Base-by-base conservation (phyloP, 2,113 vertebrate species). In the Dasyornis broadbenti region DNA sequence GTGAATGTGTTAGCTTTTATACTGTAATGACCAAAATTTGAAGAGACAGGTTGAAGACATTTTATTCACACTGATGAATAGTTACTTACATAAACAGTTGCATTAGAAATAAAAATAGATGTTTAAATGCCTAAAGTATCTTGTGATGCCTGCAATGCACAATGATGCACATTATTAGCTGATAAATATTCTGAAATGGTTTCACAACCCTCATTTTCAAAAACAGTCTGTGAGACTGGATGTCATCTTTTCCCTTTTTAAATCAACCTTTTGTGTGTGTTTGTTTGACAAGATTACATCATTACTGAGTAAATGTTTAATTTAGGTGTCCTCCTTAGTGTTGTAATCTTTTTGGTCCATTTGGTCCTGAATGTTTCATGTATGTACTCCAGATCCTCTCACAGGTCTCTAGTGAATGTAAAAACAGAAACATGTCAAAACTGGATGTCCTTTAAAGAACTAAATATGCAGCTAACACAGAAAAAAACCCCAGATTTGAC, bases 251-350 rank as follows among this genome's bases (percentile, higher is more conserved):
- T 89, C 80, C 35, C 63, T 92, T 95, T 97, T 95, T 49, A 75
- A 87, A 78, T 72, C 54, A 96, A 85, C 47, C 63, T 53, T 70
- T 71, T 85, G 6, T 84, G 26, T 92, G 47, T 80, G 40, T 82
- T 60, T 82, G 10, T 89, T 91, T 95, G 88, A 78, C 44, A 85
- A 90, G 84, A 96, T 97, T 97, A 95, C 95, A 92, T 97, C 94
- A 86, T 83, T 77, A n/a, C 20, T 84, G n/a, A 40, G 88, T 97
- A 95, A 97, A 95, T 97, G 93, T 96, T 97, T 98, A 96, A 97
- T 96, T 90, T 85, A 95, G 85, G 57, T 93, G 70, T 97, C 95
- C 47, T 97, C 50, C 54, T 97, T 86, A 93, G 93, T 87, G 57
- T 81, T 98, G 94, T 91, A 95, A 73, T 96, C 81, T 96, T 97